These are phyloP conservation scores for Darevskia mixta DNA, from an alignment of 2,797 vertebrate genomes.

Conservation along the genomic window DNA sequence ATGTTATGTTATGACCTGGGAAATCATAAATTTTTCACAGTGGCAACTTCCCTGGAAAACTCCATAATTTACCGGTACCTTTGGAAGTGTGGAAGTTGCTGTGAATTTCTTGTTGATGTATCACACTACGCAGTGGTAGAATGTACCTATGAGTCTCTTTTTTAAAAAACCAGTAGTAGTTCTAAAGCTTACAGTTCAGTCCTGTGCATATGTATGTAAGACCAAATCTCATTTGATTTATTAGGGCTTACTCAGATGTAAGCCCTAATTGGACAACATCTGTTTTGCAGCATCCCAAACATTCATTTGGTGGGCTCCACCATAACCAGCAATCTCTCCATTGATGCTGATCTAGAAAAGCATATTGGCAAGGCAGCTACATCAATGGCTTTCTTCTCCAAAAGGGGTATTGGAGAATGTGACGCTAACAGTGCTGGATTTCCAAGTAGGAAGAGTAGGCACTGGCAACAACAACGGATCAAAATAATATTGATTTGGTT, in stretches of 20 bases:
- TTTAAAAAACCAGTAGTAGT: not conserved
- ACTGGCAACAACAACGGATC: no score
- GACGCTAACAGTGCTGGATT: no score
- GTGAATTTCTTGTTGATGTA: not conserved
- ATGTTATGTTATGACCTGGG: not conserved
- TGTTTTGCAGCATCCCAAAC: not conserved
- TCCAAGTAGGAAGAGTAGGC: no score
- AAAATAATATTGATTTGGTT: no score
- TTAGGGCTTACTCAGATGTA: not conserved
- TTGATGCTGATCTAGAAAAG: no score
- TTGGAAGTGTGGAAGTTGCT: not conserved
- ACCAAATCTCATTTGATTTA: no score
- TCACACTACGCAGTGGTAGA: not conserved
- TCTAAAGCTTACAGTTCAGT: not conserved
- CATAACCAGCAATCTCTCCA: no score
- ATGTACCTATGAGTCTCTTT: not conserved
- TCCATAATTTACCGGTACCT: not conserved
- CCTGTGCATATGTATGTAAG: not conserved
- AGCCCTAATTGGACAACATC: not conserved
- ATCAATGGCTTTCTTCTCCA: no score
- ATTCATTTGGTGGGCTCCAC: not conserved
- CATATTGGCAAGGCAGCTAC: no score
- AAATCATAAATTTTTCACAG: not conserved
- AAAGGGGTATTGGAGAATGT: no score
- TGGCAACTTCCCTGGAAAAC: not conserved